Evolutionary conservation across 2,888 invertebrate species (phyloP).

Genomic region (Patella caerulea): DNA sequence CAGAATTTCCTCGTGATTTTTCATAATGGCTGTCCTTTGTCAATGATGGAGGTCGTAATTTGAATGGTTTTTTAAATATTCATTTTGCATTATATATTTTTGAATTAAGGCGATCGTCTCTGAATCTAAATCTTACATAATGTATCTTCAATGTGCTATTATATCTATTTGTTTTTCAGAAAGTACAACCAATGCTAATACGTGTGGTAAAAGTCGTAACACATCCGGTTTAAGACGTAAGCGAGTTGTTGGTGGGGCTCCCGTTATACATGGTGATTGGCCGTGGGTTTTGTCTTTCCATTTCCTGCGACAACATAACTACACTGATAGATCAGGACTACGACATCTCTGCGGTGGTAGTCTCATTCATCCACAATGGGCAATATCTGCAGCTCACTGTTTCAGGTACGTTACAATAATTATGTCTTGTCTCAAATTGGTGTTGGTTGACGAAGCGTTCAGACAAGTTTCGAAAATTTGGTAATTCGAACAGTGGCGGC

Average conservation of each 20-base stretch:
- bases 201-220: conserved; percentile 32
- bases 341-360: conserved; percentile 57
- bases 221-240: conserved; percentile 38
- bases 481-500: no score
- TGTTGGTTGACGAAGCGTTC: no score
- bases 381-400: conserved; percentile 60
- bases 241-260: conserved; percentile 56
- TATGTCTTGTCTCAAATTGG: neutral
- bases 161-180: no score
- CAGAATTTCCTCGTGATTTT: no score
- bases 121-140: no score
- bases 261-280: conserved; percentile 51
- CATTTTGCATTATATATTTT: no score
- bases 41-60: no score
- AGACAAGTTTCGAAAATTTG: no score
- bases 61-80: no score
- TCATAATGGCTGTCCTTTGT: no score
- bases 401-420: conserved; percentile 46
- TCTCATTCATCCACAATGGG: conserved; percentile 54
- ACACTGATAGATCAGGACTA: conserved; percentile 45
- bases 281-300: conserved; percentile 62
- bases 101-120: no score
- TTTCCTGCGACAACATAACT: conserved; percentile 41
- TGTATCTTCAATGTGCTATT: no score
- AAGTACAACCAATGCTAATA: neutral